Percentiles rank a stretch among this genome's conserved stretches.
These are phyloP conservation scores for Oxycera nigricornis DNA, from an alignment of 2,888 invertebrate genomes.

Conservation along the genomic window DNA sequence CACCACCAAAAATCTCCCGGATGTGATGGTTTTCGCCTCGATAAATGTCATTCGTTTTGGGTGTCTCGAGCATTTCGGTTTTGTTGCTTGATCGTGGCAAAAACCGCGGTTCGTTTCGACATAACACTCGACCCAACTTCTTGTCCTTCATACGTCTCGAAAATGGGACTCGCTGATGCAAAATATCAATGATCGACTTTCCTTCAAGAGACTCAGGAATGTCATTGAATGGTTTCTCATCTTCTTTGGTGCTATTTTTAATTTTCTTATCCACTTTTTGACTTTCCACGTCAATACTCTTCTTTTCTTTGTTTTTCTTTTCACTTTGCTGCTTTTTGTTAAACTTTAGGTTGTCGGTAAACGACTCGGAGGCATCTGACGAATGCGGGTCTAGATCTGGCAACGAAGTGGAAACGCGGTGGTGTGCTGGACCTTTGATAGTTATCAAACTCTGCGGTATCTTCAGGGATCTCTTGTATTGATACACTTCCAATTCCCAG, in stretches of 20 bases:
- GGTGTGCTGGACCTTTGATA: constrained; percentile 75
- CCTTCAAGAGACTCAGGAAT: constrained; percentile 61
- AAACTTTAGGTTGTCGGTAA: not conserved
- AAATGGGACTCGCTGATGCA: constrained; percentile 55
- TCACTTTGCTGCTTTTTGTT: not conserved
- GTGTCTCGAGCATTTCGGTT: constrained; percentile 53
- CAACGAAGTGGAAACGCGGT: constrained; percentile 75
- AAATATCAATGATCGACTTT: constrained; percentile 61
- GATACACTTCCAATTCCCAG: constrained; percentile 84
- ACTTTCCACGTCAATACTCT: not conserved
- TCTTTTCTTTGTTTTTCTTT: not conserved
- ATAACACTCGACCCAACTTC: constrained; percentile 17
- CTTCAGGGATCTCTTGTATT: constrained; percentile 80
- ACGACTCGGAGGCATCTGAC: constrained; percentile 69
- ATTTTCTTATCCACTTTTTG: not conserved
- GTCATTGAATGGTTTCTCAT: constrained; percentile 65
- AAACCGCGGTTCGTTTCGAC: constrained; percentile 42
- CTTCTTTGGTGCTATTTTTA: not conserved
- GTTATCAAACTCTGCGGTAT: constrained; percentile 84
- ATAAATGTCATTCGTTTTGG: constrained; percentile 44
- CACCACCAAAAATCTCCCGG: constrained; percentile 78
- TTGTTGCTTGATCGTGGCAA: constrained; percentile 48
- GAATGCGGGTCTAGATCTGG: constrained; percentile 80
- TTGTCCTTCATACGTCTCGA: constrained; percentile 35
- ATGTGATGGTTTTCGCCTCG: constrained; percentile 36